Percentiles rank a stretch among this genome's conserved stretches.
Evolutionary conservation across 1,140 invertebrate species (phyloP).

Genomic region (Leptinotarsa lineolata): DNA sequence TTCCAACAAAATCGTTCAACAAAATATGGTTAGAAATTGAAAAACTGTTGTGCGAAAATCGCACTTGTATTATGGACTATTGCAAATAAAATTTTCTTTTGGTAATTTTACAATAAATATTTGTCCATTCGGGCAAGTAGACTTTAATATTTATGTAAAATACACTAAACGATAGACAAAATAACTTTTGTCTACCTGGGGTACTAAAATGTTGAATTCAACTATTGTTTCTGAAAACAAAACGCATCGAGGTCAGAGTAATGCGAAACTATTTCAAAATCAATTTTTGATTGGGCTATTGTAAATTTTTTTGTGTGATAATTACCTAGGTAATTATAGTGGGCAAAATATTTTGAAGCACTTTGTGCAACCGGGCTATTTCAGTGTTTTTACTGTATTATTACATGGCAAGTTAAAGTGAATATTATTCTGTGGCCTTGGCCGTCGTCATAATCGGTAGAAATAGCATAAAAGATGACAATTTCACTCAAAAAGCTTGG

Average conservation of each 20-base stretch:
- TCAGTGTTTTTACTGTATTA: conserved; percentile 46
- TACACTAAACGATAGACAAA: conserved; percentile 43
- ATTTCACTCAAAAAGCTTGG: conserved; percentile 32
- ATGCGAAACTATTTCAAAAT: conserved; percentile 31
- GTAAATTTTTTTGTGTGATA: conserved; percentile 49
- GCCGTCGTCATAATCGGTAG: conserved; percentile 35
- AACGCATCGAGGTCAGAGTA: conserved; percentile 4
- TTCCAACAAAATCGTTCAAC: conserved; percentile 35
- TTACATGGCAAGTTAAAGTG: conserved; percentile 39
- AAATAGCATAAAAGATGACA: conserved; percentile 42
- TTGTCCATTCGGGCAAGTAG: conserved; percentile 56
- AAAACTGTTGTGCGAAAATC: conserved; percentile 33
- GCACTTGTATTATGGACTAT: conserved; percentile 47
- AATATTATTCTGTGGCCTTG: conserved; percentile 15
- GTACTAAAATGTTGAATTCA: conserved; percentile 47
- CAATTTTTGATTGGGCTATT: conserved; percentile 53
- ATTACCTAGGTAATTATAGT: conserved; percentile 47
- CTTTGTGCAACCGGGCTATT: conserved; percentile 57
- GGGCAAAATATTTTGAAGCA: conserved; percentile 57
- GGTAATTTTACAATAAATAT: conserved; percentile 58
- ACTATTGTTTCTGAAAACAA: conserved; percentile 30
- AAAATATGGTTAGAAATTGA: conserved; percentile 42
- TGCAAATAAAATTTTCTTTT: conserved; percentile 50
- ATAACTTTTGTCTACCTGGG: conserved; percentile 25
- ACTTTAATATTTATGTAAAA: conserved; percentile 57